Evolutionary conservation across 2,888 invertebrate species (phyloP), one percentile per base, ranked within the genome.

Genomic region (Caenorhabditis sp.): DNA sequence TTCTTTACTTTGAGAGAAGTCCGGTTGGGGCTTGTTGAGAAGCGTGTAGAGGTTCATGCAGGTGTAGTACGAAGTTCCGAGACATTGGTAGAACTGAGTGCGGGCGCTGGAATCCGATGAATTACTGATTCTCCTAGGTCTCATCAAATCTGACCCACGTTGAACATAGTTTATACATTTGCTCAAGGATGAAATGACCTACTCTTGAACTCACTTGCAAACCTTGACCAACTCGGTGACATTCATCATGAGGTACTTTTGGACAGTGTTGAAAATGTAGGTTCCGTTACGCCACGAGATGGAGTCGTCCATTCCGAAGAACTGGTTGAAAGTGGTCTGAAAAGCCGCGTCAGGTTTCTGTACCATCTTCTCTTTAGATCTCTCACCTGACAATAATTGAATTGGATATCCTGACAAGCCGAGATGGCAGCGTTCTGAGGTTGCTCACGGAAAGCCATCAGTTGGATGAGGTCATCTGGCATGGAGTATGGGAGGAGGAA

Each of bases 51-150:
- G 85, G 54, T 84, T 85, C 75, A 89, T 73, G 66, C 89, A 89
- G 2, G 83, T n/a, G 68, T 85, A 87, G 61, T 89, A 89, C n/a
- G 86, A 85, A 24, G 82, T 54, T 64, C 89, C 89, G n/a, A 89
- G 86, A 69, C 89, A 89, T 54, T 86, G 88, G 80, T 89, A 88
- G 86, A 87, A 88, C 51, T 84, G 77, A 5, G 87, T 84, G 38
- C 89, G 86, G 14, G 83, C 66, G 58, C 86, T 87, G 80, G n/a
- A n/a, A n/a, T n/a, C n/a, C n/a, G n/a, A n/a, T n/a, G n/a, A n/a
- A n/a, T n/a, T n/a, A n/a, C n/a, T n/a, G n/a, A n/a, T n/a, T n/a
- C n/a, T n/a, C n/a, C n/a, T n/a, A n/a, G n/a, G n/a, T n/a, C n/a
- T n/a, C n/a, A n/a, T n/a, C n/a, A n/a, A n/a, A n/a, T n/a, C n/a